Conservation (phyloP, 2,888 invertebrate species). For the Darwinula stevensoni region DNA sequence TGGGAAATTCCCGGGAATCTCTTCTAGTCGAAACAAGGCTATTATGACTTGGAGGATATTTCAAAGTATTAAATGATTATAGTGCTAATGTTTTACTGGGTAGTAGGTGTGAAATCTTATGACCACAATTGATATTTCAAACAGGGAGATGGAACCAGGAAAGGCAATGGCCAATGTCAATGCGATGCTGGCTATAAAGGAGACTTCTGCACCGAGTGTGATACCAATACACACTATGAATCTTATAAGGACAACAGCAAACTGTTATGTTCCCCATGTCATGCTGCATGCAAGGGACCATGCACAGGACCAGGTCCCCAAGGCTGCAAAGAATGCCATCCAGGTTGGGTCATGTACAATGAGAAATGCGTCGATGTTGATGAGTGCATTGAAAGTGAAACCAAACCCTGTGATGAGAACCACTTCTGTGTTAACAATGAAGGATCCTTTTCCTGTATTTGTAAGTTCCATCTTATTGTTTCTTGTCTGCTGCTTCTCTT, state of each 20-base stretch:
- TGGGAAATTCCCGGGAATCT: no score
- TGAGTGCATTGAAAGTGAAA: slow-evolving; percentile 34
- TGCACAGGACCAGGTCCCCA: slow-evolving; percentile 28
- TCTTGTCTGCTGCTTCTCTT: slow-evolving; percentile 1
- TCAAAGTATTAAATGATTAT: no score
- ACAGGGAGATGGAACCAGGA: slow-evolving; percentile 58
- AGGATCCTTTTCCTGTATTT: slow-evolving; percentile 45
- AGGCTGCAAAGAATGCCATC: slow-evolving; percentile 28
- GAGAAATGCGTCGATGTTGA: slow-evolving; percentile 51
- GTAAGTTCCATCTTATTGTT: slow-evolving; percentile 13
- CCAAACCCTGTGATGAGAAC: slow-evolving; percentile 22
- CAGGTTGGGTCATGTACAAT: slow-evolving; percentile 39
- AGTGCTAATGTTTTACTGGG: no score
- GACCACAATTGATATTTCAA: no score
- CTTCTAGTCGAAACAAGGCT: no score
- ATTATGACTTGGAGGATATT: no score
- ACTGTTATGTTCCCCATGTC: slow-evolving; percentile 44
- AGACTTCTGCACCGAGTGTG: slow-evolving; percentile 43
- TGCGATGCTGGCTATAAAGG: slow-evolving; percentile 60
- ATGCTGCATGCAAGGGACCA: slow-evolving; percentile 39
- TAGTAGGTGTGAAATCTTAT: no score
- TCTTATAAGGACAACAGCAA: slow-evolving; percentile 41
- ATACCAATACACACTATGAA: slow-evolving; percentile 34
- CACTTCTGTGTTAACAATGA: slow-evolving; percentile 70
- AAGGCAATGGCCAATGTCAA: slow-evolving; percentile 65